A percentile compares a stretch with the other conserved stretches of the same genome.
Evolutionary conservation across 2,888 invertebrate species (phyloP).

Genomic region (Drosophila meridionalis): DNA sequence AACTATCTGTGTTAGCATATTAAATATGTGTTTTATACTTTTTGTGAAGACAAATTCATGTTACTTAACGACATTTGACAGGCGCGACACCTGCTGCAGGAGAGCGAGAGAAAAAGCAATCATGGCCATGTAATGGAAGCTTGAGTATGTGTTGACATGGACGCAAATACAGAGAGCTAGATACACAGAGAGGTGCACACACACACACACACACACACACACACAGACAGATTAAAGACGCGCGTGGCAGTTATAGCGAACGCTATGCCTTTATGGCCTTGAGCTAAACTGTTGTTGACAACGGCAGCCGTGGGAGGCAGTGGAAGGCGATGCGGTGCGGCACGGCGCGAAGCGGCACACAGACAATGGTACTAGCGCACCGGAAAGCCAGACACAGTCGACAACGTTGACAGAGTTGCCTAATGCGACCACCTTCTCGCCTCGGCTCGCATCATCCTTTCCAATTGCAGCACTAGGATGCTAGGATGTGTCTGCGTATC

Average conservation of each 20-base stretch:
- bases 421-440: slow-evolving; percentile 25
- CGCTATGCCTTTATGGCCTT: slow-evolving; percentile 70
- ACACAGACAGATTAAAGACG: slow-evolving; percentile 39
- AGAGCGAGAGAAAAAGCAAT: slow-evolving; percentile 61
- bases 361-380: slow-evolving; percentile 66
- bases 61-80: slow-evolving; percentile 63
- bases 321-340: slow-evolving; percentile 20
- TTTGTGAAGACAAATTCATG: slow-evolving; percentile 56
- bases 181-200: slow-evolving; percentile 21
- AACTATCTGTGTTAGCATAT: slow-evolving; percentile 42
- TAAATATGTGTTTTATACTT: slow-evolving; percentile 48
- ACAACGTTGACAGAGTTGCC: slow-evolving; percentile 35
- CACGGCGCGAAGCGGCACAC: slow-evolving; percentile 21
- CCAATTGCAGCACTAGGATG: slow-evolving; percentile 30
- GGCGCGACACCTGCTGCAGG: slow-evolving; percentile 56
- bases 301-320: slow-evolving; percentile 45
- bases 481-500: slow-evolving; percentile 49
- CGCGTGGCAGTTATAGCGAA: slow-evolving; percentile 66
- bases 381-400: slow-evolving; percentile 69
- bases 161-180: slow-evolving; percentile 49
- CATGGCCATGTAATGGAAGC: slow-evolving; percentile 78
- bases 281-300: slow-evolving; percentile 80
- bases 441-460: not conserved
- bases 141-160: slow-evolving; percentile 77
- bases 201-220: slow-evolving; percentile 20